Conservation (phyloP, 2,113 vertebrate genomes). For the Xyliphius kryptos region DNA sequence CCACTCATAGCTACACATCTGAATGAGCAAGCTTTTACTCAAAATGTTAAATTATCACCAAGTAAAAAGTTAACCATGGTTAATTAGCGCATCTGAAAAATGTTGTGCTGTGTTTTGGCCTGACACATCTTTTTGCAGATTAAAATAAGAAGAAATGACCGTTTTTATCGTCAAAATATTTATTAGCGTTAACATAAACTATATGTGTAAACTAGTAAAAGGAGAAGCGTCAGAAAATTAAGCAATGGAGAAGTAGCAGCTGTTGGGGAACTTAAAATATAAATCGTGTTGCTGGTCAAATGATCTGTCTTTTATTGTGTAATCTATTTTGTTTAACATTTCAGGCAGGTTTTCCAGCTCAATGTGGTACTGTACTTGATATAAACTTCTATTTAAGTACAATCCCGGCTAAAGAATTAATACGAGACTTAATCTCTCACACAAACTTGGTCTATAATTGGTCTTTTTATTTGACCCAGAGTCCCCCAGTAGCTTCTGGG, state of each 20-base stretch:
- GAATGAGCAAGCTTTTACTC: not conserved
- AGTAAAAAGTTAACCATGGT: too few relatives aligned
- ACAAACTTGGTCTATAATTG: not conserved
- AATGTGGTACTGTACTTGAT: too few relatives aligned
- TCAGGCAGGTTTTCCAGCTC: too few relatives aligned
- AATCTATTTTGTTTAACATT: not conserved
- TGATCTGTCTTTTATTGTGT: not conserved
- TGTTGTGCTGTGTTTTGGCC: too few relatives aligned
- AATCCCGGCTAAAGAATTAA: too few relatives aligned
- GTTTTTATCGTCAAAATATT: too few relatives aligned
- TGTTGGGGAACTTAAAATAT: slow-evolving; percentile 27
- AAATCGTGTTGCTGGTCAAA: slow-evolving; percentile 13
- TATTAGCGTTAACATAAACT: too few relatives aligned
- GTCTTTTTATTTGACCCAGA: not conserved
- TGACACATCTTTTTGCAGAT: too few relatives aligned
- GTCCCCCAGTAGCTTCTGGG: not conserved
- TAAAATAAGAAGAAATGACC: too few relatives aligned
- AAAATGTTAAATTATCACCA: too few relatives aligned
- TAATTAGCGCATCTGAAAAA: not conserved
- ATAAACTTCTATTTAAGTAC: too few relatives aligned
- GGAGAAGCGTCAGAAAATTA: slow-evolving; percentile 7
- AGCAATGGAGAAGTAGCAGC: slow-evolving; percentile 9
- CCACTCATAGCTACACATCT: not conserved
- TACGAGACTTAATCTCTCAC: too few relatives aligned
- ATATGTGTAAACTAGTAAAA: not conserved